A percentile compares a stretch with the other conserved stretches of the same genome.
These are phyloP conservation scores for Sebastiscus tertius DNA, from an alignment of 2,797 vertebrate species.

Conservation along the genomic window DNA sequence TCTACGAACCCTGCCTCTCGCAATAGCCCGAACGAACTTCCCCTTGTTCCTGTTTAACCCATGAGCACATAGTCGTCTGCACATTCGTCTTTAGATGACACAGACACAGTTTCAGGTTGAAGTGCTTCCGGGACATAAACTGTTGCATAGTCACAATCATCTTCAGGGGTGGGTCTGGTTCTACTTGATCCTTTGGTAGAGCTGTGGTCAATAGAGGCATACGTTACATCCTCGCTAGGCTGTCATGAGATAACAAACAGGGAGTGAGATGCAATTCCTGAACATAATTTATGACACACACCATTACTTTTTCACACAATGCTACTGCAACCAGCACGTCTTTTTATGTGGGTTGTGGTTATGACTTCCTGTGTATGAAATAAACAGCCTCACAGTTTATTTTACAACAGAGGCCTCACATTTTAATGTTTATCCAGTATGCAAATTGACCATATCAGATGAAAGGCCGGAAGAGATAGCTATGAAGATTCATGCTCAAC, in stretches of 20 bases:
- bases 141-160: slow-evolving; percentile 73
- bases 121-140: slow-evolving; percentile 48
- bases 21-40: background rate
- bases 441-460: slow-evolving; percentile 43
- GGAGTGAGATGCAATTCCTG: background rate
- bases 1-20: background rate
- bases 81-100: slow-evolving; percentile 61
- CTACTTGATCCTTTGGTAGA: background rate
- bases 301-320: background rate
- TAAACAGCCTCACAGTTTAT: background rate
- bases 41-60: slow-evolving; percentile 52
- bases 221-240: slow-evolving; percentile 72
- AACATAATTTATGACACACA: background rate
- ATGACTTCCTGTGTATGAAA: slow-evolving; percentile 15
- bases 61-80: slow-evolving; percentile 82
- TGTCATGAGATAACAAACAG: slow-evolving; percentile 32
- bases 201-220: slow-evolving; percentile 79
- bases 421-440: slow-evolving; percentile 5
- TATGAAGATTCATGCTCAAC: background rate
- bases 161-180: background rate
- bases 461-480: background rate
- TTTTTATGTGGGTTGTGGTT: background rate
- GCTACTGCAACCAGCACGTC: background rate
- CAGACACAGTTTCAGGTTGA: background rate
- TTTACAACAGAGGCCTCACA: slow-evolving; percentile 10